A percentile compares a stretch with the other conserved stretches of the same genome.
Evolutionary conservation across 2,113 vertebrate species (phyloP).

Genomic region (Capreolus pygargus): DNA sequence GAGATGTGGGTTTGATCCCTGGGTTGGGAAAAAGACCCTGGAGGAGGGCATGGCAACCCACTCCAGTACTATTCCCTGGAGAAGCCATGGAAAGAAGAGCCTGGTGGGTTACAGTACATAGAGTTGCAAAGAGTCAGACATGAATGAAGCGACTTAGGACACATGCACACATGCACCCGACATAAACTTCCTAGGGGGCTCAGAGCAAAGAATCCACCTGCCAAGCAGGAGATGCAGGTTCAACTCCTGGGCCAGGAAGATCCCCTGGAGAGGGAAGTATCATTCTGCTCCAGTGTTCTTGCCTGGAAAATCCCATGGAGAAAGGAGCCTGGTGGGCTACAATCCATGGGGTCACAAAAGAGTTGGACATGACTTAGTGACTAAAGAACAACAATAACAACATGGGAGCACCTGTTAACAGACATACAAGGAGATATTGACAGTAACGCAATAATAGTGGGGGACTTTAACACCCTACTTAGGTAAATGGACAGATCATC

Average conservation of each 20-base stretch:
- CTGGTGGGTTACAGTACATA: not conserved
- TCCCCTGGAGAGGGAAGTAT: not conserved
- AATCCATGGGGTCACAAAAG: not conserved
- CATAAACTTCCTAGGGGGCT: not conserved
- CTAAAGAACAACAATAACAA: not conserved
- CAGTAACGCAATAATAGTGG: no score
- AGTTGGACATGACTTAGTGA: not conserved
- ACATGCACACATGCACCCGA: not conserved
- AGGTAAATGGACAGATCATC: not conserved
- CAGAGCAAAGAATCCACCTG: not conserved
- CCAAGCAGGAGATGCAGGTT: not conserved
- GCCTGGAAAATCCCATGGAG: not conserved
- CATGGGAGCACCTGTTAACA: not conserved
- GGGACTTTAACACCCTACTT: not conserved
- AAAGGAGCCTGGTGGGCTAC: not conserved
- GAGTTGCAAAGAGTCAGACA: not conserved
- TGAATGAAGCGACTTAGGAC: not conserved
- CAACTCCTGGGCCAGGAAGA: not conserved
- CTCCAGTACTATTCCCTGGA: not conserved
- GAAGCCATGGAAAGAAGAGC: not conserved
- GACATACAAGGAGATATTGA: not conserved
- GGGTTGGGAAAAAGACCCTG: not conserved
- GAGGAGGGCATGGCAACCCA: not conserved
- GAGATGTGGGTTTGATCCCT: not conserved
- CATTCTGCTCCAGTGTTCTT: not conserved